phyloP scores from a whole-genome alignment of 2,797 vertebrate genomes.

The Sparidentex hasta region DNA sequence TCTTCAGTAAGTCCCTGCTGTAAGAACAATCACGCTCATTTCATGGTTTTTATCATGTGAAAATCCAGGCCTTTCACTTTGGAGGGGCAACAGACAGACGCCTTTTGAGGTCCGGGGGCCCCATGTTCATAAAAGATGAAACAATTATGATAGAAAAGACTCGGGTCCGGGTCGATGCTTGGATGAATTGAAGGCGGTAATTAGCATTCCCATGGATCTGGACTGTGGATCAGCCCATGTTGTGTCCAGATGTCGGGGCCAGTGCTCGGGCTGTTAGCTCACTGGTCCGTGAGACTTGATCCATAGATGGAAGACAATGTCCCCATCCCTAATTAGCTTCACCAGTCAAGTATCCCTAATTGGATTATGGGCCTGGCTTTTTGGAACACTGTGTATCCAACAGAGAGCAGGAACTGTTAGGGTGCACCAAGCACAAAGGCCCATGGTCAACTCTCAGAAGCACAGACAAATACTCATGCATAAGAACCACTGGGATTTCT shows the following conservation, averaged over 20 bases:
- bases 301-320: slow-evolving; percentile 75
- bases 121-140: slow-evolving; percentile 43
- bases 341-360: slow-evolving; percentile 84
- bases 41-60: slow-evolving; percentile 41
- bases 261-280: slow-evolving; percentile 57
- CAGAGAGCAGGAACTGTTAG: slow-evolving; percentile 8
- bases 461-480: slow-evolving; percentile 13
- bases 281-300: slow-evolving; percentile 75
- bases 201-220: slow-evolving; percentile 60
- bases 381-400: slow-evolving; percentile 39
- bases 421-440: slow-evolving; percentile 19
- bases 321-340: slow-evolving; percentile 77
- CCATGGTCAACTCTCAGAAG: slow-evolving; percentile 10
- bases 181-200: slow-evolving; percentile 43
- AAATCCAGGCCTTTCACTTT: slow-evolving; percentile 32
- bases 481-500: slow-evolving; percentile 28
- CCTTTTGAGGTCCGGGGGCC: not conserved
- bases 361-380: slow-evolving; percentile 76
- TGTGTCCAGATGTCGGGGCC: slow-evolving; percentile 64
- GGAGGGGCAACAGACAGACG: slow-evolving; percentile 30
- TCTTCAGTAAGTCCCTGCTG: slow-evolving; percentile 26
- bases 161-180: slow-evolving; percentile 33
- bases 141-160: slow-evolving; percentile 47
- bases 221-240: slow-evolving; percentile 43
- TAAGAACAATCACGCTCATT: slow-evolving; percentile 47